Percentiles rank a stretch among this genome's conserved stretches.
Evolutionary conservation across 2,797 vertebrate genomes (phyloP).

Genomic region (Gobionotothen gibberifrons): DNA sequence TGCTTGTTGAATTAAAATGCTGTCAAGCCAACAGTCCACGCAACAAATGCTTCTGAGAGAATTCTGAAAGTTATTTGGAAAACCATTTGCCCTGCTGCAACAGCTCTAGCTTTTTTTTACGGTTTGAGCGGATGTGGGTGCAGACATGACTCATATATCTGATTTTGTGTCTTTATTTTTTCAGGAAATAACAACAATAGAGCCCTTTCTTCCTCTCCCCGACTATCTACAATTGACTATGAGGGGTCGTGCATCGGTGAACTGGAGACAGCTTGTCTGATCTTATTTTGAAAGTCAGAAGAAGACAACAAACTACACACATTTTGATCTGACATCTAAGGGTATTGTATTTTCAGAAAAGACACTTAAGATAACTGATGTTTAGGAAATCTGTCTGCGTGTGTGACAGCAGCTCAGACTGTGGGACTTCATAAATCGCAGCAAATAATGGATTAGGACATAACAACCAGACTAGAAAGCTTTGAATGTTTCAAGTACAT

Average conservation of each 20-base stretch:
- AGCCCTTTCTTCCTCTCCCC: background rate
- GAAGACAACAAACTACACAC: background rate
- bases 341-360: constrained; percentile 10
- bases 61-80: too few relatives aligned
- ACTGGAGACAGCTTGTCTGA: background rate
- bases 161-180: constrained; percentile 1
- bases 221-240: background rate
- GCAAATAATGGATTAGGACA: background rate
- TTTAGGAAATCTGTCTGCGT: constrained; percentile 27
- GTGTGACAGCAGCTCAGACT: too few relatives aligned
- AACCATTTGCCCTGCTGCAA: background rate
- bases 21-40: background rate
- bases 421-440: background rate
- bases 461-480: background rate
- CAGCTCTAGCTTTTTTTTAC: too few relatives aligned
- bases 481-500: too few relatives aligned
- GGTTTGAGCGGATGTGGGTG: background rate
- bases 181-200: constrained; percentile 21
- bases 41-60: too few relatives aligned
- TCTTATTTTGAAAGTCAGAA: background rate
- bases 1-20: background rate
- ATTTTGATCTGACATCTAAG: constrained; percentile 7
- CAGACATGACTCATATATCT: constrained; percentile 12
- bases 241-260: background rate
- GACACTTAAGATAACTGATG: constrained; percentile 26